These are phyloP conservation scores for Phalacrocorax aristotelis DNA, from an alignment of 2,113 vertebrate species.

Conservation along the genomic window DNA sequence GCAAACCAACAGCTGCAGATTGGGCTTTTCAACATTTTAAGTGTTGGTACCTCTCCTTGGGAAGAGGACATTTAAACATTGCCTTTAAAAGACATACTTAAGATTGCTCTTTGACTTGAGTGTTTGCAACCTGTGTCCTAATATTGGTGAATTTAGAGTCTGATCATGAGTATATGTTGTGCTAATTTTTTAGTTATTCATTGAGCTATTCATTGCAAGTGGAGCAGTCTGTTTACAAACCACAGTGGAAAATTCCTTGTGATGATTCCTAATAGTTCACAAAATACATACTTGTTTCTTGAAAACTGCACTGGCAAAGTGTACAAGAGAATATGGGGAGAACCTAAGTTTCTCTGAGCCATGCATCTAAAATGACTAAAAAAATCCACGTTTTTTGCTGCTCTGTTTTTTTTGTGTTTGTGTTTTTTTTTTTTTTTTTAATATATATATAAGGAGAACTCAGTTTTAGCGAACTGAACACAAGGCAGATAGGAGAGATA, in stretches of 20 bases:
- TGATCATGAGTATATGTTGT: background rate
- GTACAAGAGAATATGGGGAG: background rate
- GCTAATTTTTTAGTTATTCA: background rate
- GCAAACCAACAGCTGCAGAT: background rate
- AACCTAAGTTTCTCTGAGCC: background rate
- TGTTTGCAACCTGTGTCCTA: background rate
- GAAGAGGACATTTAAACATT: background rate
- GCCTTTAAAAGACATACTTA: background rate
- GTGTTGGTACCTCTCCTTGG: background rate
- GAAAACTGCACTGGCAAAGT: background rate
- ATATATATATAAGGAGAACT: background rate
- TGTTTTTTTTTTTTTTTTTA: background rate
- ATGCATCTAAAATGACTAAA: background rate
- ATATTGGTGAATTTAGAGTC: background rate
- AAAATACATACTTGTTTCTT: background rate
- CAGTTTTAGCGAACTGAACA: background rate
- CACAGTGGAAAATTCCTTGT: background rate
- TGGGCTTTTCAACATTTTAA: background rate
- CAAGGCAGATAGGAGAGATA: background rate
- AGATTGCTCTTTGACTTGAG: background rate
- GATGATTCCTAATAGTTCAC: background rate
- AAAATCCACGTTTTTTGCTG: background rate
- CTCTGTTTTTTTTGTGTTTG: background rate
- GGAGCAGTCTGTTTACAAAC: background rate
- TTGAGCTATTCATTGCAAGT: background rate